phyloP scores from a whole-genome alignment of 35 echinoderm and acorn worm species.

The Hemicentrotus pulcherrimus region DNA sequence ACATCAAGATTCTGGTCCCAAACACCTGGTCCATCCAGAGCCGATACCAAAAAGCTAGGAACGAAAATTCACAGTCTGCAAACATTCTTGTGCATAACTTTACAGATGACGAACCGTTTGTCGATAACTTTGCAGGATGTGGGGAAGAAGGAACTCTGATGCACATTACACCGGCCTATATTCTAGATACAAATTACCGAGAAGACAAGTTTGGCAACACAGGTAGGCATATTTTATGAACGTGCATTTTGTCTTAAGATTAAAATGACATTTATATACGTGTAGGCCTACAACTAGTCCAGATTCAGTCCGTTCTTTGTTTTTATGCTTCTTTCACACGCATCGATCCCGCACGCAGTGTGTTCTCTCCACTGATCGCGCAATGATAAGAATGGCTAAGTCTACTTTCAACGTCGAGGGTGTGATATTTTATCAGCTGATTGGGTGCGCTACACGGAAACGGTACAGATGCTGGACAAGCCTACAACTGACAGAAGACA shows the following conservation, averaged over 20 bases:
- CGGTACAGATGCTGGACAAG: no score
- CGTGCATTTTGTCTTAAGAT: not conserved
- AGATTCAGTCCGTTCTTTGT: no score
- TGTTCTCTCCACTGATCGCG: no score
- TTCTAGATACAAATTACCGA: not conserved
- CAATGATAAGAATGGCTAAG: no score
- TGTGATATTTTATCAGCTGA: no score
- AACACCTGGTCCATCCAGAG: conserved; percentile 27
- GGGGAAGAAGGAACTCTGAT: conserved; percentile 41
- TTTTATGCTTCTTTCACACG: no score
- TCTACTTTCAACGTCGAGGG: no score
- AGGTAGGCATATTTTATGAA: not conserved
- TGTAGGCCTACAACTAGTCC: no score
- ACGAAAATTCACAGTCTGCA: conserved; percentile 14
- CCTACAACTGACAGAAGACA: no score
- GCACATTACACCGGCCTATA: conserved; percentile 29
- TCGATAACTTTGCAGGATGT: conserved; percentile 36
- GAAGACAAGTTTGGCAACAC: conserved; percentile 29
- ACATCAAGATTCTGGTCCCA: conserved; percentile 56
- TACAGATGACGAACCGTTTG: conserved; percentile 39
- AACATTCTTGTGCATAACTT: conserved; percentile 37
- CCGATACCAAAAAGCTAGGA: not conserved
- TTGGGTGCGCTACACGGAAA: no score
- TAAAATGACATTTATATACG: no score
- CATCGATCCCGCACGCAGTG: no score